These are phyloP conservation scores for Panagrolaimus sp. DNA, from an alignment of 1,140 invertebrate species.

Conservation along the genomic window DNA sequence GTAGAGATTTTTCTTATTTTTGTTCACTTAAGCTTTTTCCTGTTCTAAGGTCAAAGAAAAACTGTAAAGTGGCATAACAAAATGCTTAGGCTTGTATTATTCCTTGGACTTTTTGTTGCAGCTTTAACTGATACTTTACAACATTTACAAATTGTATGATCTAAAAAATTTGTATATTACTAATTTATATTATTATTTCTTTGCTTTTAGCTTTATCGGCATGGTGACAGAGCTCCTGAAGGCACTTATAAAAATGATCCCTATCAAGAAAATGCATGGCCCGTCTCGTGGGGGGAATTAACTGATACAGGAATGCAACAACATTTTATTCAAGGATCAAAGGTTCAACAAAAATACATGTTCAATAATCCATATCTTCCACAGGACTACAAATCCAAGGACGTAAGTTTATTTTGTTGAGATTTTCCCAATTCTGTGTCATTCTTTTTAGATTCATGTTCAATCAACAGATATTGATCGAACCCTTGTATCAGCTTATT, in stretches of 20 bases:
- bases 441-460: slow-evolving; percentile 12
- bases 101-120: too few relatives aligned
- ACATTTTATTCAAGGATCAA: slow-evolving; percentile 16
- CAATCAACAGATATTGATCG: slow-evolving; percentile 18
- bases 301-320: slow-evolving; percentile 16
- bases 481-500: slow-evolving; percentile 17
- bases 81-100: too few relatives aligned
- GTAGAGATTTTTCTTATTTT: too few relatives aligned
- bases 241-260: background rate
- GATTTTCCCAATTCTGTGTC: too few relatives aligned
- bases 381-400: background rate
- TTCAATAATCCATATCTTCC: background rate
- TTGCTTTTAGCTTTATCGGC: background rate
- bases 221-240: background rate
- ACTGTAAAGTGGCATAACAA: too few relatives aligned
- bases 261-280: background rate
- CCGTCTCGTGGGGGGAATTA: background rate
- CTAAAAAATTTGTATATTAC: too few relatives aligned
- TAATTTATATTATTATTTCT: too few relatives aligned
- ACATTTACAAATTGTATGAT: too few relatives aligned
- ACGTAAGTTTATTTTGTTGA: too few relatives aligned
- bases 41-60: too few relatives aligned
- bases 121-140: too few relatives aligned
- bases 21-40: too few relatives aligned
- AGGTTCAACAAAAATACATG: slow-evolving; percentile 9